Base-by-base conservation (phyloP, 1,140 invertebrate genomes). In the Zaprionus africanus region DNA sequence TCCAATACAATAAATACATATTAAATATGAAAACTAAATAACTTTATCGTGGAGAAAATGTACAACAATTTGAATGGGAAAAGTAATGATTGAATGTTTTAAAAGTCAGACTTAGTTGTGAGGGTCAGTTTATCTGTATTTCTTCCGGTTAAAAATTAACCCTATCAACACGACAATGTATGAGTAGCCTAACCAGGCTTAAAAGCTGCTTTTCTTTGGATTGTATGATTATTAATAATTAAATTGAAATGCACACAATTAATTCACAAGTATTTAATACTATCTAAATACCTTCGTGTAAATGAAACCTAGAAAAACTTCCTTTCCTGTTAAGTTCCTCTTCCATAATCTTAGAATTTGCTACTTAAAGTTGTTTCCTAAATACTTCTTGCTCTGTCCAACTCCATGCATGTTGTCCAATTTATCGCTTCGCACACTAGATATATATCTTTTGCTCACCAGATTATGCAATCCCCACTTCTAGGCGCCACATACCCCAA, bases 391-490 rank as follows among this genome's bases (percentile, higher is more conserved):
- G 11, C 41, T 28, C 2, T 28, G n/a, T 17, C 6, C 41, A 19
- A 46, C 24, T 6, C 34, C 12, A 53, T 53, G 4, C 17, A 9
- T 38, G 31, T 26, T 51, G 65, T 49, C 54, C 17, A 34, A 51
- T 24, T 60, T 67, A 67, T 67, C 17, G 54, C 54, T 34, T 12
- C 28, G 17, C 56, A 49, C 41, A 28, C 17, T 49, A 49, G 12
- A 46, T 19, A 28, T 61, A 51, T 51, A 5, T 17, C 26, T 53
- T 13, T 31, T 24, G 56, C 53, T 7, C n/a, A 53, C 61, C 62
- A 65, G 56, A 54, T 87, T 88, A 90, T 90, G 81, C 75, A 88
- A 84, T 81, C 81, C 59, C 71, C 81, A 76, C 85, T 84, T 69
- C 34, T 63, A 60, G 78, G 75, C 81, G 81, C 85, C 84, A 69